Conservation (phyloP, 2,888 invertebrate genomes). For the Prostheceraeus crozeri region DNA sequence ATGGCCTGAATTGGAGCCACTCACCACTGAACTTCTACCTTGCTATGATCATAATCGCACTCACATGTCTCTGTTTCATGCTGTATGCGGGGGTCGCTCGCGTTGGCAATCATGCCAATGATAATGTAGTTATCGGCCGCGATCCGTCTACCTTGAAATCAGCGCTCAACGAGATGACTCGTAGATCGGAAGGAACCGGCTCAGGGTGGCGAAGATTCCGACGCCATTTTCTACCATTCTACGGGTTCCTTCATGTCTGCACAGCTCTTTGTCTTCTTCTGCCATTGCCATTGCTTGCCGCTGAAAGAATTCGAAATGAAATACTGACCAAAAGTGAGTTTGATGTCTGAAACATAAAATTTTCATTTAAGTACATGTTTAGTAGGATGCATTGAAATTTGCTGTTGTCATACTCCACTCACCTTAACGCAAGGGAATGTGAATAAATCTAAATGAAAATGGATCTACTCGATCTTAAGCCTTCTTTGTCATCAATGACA, state of each 20-base stretch:
- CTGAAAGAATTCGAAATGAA: slow-evolving; percentile 33
- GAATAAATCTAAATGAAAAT: too few species aligned
- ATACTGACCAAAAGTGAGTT: slow-evolving; percentile 6
- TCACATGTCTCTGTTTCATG: slow-evolving; percentile 17
- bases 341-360: too few species aligned
- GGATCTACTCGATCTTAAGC: too few species aligned
- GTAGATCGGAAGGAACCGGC: not conserved
- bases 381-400: too few species aligned
- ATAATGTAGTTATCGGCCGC: slow-evolving; percentile 19
- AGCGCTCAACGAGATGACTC: slow-evolving; percentile 17
- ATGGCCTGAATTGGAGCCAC: slow-evolving; percentile 14
- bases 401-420: too few species aligned
- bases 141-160: slow-evolving; percentile 25
- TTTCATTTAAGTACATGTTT: too few species aligned
- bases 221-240: slow-evolving; percentile 26
- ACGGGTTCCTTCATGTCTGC: slow-evolving; percentile 27
- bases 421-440: too few species aligned
- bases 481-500: too few species aligned
- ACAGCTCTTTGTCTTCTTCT: slow-evolving; percentile 19
- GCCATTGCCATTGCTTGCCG: slow-evolving; percentile 18
- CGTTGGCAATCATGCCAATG: slow-evolving; percentile 30
- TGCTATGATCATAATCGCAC: slow-evolving; percentile 15
- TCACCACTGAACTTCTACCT: slow-evolving; percentile 30
- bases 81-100: slow-evolving; percentile 21
- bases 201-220: slow-evolving; percentile 1